These are phyloP conservation scores for Girardinichthys multiradiatus DNA, from an alignment of 2,113 vertebrate genomes.

Conservation along the genomic window DNA sequence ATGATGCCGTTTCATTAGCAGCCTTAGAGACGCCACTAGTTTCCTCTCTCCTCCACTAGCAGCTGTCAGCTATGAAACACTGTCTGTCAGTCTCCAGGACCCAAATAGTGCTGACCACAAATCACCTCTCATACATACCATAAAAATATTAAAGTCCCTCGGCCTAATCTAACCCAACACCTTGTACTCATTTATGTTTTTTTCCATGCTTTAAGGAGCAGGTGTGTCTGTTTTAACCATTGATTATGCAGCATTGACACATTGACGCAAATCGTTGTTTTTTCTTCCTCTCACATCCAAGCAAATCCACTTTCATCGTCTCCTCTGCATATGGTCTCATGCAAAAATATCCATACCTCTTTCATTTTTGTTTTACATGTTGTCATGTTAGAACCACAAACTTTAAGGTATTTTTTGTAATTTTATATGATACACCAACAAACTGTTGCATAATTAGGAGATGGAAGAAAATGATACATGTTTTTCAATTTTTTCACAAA, in stretches of 20 bases:
- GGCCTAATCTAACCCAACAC: background rate
- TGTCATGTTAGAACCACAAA: too few relatives aligned
- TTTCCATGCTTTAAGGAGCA: background rate
- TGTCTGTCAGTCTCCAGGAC: constrained; percentile 45
- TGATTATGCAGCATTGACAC: background rate
- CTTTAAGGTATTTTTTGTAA: too few relatives aligned
- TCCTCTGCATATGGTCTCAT: background rate
- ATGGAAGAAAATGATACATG: background rate
- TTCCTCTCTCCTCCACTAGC: constrained; percentile 17
- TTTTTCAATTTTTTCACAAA: background rate
- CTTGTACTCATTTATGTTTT: background rate
- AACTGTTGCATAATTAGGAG: too few relatives aligned
- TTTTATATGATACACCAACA: too few relatives aligned
- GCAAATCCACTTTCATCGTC: background rate
- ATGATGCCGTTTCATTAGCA: constrained; percentile 48
- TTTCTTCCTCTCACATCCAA: background rate
- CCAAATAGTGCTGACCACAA: constrained; percentile 51
- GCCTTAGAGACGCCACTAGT: constrained; percentile 14
- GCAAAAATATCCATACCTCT: background rate
- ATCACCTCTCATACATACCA: constrained; percentile 12
- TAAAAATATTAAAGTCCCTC: constrained; percentile 4
- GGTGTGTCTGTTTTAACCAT: background rate
- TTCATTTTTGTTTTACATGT: too few relatives aligned
- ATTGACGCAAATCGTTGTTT: background rate
- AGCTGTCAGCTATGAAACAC: constrained; percentile 62